Percentiles rank a stretch among this genome's conserved stretches.
These are phyloP conservation scores for Orthosia incerta DNA, from an alignment of 2,888 invertebrate species.

Conservation along the genomic window DNA sequence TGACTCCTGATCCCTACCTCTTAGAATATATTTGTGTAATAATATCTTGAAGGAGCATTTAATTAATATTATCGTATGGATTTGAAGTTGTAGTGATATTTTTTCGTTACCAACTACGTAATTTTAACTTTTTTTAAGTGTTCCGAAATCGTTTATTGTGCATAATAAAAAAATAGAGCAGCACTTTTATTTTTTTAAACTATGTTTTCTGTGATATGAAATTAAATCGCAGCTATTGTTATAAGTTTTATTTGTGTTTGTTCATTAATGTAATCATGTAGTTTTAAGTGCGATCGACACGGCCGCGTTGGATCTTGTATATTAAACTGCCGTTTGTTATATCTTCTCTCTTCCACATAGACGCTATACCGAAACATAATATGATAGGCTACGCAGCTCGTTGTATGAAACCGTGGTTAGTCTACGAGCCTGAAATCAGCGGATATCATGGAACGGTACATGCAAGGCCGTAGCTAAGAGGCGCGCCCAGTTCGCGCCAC, in stretches of 20 bases:
- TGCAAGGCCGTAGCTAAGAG: slow-evolving; percentile 58
- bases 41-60: slow-evolving; percentile 82
- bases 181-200: slow-evolving; percentile 73
- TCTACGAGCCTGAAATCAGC: slow-evolving; percentile 25
- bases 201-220: slow-evolving; percentile 81
- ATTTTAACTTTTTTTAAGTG: slow-evolving; percentile 76
- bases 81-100: slow-evolving; percentile 84
- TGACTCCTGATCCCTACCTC: slow-evolving; percentile 75
- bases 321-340: slow-evolving; percentile 48
- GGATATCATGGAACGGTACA: slow-evolving; percentile 15
- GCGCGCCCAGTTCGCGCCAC: neutral
- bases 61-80: slow-evolving; percentile 73
- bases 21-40: slow-evolving; percentile 73
- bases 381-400: slow-evolving; percentile 51
- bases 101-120: slow-evolving; percentile 87
- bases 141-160: slow-evolving; percentile 71
- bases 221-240: slow-evolving; percentile 75
- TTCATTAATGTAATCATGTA: slow-evolving; percentile 58
- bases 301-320: slow-evolving; percentile 46
- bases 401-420: slow-evolving; percentile 56
- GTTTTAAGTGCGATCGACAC: slow-evolving; percentile 48
- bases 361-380: slow-evolving; percentile 63
- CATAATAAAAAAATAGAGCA: slow-evolving; percentile 58
- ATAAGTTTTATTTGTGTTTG: slow-evolving; percentile 68
- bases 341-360: slow-evolving; percentile 48